phyloP scores from a whole-genome alignment of 2,113 vertebrate genomes.

The Myiozetetes cayanensis region DNA sequence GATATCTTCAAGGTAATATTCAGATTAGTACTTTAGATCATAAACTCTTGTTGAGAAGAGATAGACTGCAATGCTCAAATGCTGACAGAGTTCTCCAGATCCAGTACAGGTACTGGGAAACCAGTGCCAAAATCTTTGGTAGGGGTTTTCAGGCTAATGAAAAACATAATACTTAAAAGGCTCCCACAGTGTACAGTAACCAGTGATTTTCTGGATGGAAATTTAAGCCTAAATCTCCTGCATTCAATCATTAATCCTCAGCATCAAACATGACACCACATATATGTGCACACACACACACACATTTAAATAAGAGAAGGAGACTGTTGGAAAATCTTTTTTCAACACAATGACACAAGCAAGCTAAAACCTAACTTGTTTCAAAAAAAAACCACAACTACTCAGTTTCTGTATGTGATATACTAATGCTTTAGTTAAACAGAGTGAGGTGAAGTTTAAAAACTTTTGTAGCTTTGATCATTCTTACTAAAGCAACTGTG shows the following conservation, averaged over 20 bases:
- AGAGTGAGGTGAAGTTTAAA: not conserved
- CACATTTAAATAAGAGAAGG: not conserved
- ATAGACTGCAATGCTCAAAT: not conserved
- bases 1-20: not conserved
- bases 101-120: not conserved
- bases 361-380: not conserved
- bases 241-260: not conserved
- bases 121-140: not conserved
- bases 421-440: not conserved
- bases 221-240: not conserved
- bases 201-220: not conserved
- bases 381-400: not conserved
- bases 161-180: not conserved
- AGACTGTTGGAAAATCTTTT: not conserved
- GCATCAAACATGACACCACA: not conserved
- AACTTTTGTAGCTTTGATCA: not conserved
- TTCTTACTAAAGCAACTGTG: not conserved
- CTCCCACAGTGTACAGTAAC: not conserved
- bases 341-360: not conserved
- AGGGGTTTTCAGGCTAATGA: not conserved
- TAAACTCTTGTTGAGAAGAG: not conserved
- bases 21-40: not conserved
- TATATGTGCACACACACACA: not conserved
- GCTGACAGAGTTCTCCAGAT: not conserved
- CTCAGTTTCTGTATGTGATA: rapidly evolving